Conservation (phyloP, 2,113 vertebrate genomes). For the Noctilio leporinus region DNA sequence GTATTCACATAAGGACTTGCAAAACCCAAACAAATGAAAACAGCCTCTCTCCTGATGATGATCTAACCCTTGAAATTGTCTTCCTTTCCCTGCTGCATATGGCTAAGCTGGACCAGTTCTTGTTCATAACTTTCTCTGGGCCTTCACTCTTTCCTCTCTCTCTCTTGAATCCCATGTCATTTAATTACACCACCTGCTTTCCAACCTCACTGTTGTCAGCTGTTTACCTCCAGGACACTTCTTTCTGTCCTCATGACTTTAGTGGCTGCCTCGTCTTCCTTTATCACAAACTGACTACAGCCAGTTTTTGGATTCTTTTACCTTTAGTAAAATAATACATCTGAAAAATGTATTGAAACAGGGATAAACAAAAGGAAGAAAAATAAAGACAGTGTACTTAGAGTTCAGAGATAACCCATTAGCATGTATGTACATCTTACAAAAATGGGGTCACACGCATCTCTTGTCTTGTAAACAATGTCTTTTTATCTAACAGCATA, state of each 20-base stretch:
- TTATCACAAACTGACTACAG: not conserved
- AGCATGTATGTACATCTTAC: not conserved
- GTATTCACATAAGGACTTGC: not conserved
- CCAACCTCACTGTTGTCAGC: not conserved
- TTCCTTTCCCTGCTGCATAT: not conserved
- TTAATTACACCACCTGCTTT: not conserved
- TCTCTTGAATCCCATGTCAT: not conserved
- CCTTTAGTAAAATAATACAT: not conserved
- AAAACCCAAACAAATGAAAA: not conserved
- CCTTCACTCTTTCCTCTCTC: not conserved
- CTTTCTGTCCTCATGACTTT: not conserved
- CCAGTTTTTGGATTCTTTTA: not conserved
- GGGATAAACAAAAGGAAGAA: not conserved
- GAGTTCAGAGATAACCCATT: not conserved
- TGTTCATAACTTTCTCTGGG: not conserved
- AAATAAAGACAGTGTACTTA: not conserved
- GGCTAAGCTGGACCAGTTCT: not conserved
- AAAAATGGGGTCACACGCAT: not conserved
- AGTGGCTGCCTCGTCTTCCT: not conserved
- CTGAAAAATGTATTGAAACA: too few relatives aligned
- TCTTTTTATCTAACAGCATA: not conserved
- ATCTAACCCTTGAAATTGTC: not conserved
- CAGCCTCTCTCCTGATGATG: not conserved
- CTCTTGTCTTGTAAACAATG: not conserved
- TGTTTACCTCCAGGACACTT: not conserved